A percentile compares a stretch with the other conserved stretches of the same genome.
phyloP scores from a whole-genome alignment of 2,113 vertebrate species.

The Semnornis frantzii region DNA sequence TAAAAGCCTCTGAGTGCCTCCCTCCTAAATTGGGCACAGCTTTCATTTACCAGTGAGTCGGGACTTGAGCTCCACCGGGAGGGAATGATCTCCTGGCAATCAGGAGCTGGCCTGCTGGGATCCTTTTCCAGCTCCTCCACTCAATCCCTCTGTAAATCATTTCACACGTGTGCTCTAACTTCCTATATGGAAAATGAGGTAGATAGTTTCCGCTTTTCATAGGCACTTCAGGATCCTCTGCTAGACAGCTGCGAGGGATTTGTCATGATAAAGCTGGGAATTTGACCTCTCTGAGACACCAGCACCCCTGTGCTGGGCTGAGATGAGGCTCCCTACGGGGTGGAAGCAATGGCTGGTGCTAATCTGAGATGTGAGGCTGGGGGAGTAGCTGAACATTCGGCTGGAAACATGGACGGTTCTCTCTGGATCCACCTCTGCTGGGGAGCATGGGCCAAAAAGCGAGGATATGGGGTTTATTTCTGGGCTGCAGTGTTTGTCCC shows the following conservation, averaged over 20 bases:
- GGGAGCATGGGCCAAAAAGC: background rate
- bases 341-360: background rate
- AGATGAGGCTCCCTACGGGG: background rate
- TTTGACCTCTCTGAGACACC: background rate
- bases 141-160: background rate
- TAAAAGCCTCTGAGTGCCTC: background rate
- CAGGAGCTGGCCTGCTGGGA: background rate
- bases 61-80: background rate
- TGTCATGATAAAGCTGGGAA: background rate
- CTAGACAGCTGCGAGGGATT: background rate
- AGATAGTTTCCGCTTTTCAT: background rate
- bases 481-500: fast-evolving
- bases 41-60: background rate
- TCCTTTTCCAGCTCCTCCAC: slow-evolving; percentile 3
- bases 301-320: background rate
- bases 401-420: background rate
- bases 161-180: slow-evolving; percentile 42
- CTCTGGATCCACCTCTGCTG: background rate
- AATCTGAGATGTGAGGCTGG: background rate
- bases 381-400: background rate
- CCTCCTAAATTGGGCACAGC: background rate
- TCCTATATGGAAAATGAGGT: slow-evolving; percentile 51
- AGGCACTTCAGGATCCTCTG: background rate
- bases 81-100: background rate
- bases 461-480: background rate